phyloP scores from a whole-genome alignment of 2,797 vertebrate species.

The Rhabdophis nuchalis region DNA sequence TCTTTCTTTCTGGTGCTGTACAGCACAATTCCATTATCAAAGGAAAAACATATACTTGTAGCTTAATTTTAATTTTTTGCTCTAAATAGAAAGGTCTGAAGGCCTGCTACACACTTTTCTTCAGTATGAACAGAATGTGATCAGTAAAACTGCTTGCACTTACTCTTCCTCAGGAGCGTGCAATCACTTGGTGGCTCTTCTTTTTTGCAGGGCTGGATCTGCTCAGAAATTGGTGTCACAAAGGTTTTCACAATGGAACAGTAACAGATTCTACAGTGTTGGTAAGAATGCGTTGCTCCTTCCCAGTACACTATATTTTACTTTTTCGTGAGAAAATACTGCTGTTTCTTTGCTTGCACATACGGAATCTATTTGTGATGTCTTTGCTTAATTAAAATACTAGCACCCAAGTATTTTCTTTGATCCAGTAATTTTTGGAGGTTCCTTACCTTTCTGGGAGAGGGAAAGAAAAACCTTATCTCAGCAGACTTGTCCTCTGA shows the following conservation, averaged over 20 bases:
- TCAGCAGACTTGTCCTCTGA: not conserved
- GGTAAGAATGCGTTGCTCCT: slow-evolving; percentile 55
- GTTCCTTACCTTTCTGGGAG: not conserved
- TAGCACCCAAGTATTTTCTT: not conserved
- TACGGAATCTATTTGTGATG: not conserved
- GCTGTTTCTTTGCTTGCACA: not conserved
- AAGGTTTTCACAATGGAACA: slow-evolving; percentile 74
- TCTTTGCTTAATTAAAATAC: not conserved
- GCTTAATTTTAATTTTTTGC: not conserved
- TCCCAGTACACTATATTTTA: not conserved
- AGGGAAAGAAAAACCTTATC: not conserved
- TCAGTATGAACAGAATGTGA: not conserved
- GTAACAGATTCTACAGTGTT: slow-evolving; percentile 62
- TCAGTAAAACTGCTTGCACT: slow-evolving; percentile 12
- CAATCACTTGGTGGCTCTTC: not conserved
- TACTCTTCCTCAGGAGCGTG: slow-evolving; percentile 3
- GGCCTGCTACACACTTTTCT: not conserved
- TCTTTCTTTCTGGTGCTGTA: not conserved
- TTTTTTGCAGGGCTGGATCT: slow-evolving; percentile 73
- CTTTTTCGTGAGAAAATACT: not conserved
- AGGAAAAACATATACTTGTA: not conserved
- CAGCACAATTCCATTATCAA: not conserved
- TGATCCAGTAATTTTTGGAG: not conserved
- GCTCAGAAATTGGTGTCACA: slow-evolving; percentile 77
- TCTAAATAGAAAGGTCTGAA: not conserved